These are phyloP conservation scores for Salvelinus fontinalis DNA, from an alignment of 2,113 vertebrate genomes.

Conservation along the genomic window DNA sequence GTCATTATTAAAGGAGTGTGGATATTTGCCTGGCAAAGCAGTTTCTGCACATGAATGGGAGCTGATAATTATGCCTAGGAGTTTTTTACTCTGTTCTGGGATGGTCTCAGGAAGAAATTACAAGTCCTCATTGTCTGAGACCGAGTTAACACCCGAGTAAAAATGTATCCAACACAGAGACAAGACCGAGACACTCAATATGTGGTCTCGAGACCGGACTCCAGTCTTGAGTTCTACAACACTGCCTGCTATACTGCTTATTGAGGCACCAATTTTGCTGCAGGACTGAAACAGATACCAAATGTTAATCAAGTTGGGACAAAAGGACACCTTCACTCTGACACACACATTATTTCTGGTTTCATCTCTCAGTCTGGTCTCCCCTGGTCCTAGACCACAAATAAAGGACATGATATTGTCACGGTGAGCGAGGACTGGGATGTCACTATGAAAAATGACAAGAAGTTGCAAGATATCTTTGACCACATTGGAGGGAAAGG, in stretches of 20 bases:
- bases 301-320: conserved; percentile 36
- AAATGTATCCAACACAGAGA: no score
- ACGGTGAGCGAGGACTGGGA: conserved; percentile 52
- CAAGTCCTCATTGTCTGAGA: no score
- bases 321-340: conserved; percentile 17
- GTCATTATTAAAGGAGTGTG: no score
- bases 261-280: conserved; percentile 26
- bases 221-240: no score
- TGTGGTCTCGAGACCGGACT: no score
- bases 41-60: no score
- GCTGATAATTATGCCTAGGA: no score
- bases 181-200: no score
- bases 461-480: conserved; percentile 41
- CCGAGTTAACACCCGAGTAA: no score
- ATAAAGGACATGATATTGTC: conserved; percentile 59
- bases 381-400: conserved; percentile 49
- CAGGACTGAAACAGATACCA: conserved; percentile 27
- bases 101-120: no score
- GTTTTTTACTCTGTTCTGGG: no score
- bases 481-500: conserved; percentile 37
- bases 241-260: neutral
- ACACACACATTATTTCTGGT: conserved; percentile 34
- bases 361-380: conserved; percentile 32
- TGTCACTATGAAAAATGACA: conserved; percentile 66
- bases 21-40: no score